Evolutionary conservation across 1,140 invertebrate genomes (phyloP), one percentile per base, ranked within the genome.

Genomic region (Calliphora vicina): DNA sequence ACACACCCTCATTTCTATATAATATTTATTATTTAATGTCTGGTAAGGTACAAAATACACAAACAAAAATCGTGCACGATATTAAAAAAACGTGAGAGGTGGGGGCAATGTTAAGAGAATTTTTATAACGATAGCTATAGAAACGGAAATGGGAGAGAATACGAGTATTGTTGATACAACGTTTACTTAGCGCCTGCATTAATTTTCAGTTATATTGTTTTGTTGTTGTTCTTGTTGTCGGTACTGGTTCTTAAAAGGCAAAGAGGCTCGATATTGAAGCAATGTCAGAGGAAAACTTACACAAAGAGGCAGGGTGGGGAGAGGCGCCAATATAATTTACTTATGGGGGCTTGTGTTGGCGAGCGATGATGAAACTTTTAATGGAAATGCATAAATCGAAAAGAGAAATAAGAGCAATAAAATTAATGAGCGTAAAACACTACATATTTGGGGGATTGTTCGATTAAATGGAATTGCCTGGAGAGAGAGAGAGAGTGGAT

Each of bases 341-440:
- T 78, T 78, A 43, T 78, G 74, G 74, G 74, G 74, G 74, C 35
- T 23, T 45, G 74, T 43, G 23, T 27, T 42, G 73, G n/a, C n/a
- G 12, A 3, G 25, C 20, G 42, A 78, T 78, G 74, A 78, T 78
- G 74, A 78, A 78, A 78, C 74, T 78, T 78, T 78, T 2, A 25
- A 78, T 78, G 74, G 74, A 43, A 43, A 78, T 43, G 15, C 8
- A n/a, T n/a, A 76, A 76, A 76, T 76, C n/a, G n/a, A 35, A 42
- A n/a, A 76, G 2, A 25, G 67, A 25, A 26, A 13, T 20, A 35
- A 35, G 35, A 35, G 35, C 35, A 10, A 8, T 35, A 35, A 35
- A 5, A 35, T 29, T 2, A 29, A 29, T 29, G 43, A 45, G 43
- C 10, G 3, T 17, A 12, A 45, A 6, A 45, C 12, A 2, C 1